Conservation (phyloP, 2,888 invertebrate species). For the Eupithecia tripunctaria region DNA sequence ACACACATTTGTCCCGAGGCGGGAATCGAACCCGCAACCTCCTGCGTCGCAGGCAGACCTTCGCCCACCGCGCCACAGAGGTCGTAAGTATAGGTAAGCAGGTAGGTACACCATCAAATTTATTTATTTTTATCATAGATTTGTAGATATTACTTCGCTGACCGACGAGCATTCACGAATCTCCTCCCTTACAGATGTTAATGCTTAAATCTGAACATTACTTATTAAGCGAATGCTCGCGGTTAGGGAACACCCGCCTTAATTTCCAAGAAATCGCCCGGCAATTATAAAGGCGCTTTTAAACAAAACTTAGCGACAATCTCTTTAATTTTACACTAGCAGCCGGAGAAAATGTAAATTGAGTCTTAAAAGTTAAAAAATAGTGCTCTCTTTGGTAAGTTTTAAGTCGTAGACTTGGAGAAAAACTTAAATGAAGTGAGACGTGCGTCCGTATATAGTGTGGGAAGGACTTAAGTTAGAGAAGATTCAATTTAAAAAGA, state of each 20-base stretch:
- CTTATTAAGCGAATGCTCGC: not conserved
- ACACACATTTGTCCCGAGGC: too few relatives aligned
- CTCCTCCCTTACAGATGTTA: not conserved
- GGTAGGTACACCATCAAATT: too few relatives aligned
- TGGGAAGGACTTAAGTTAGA: not conserved
- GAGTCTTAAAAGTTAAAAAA: conserved; percentile 43
- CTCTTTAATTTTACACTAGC: conserved; percentile 48
- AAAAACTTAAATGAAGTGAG: conserved; percentile 66
- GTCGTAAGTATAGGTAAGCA: too few relatives aligned
- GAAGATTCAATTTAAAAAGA: not conserved
- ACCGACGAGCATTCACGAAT: not conserved
- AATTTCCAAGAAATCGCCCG: conserved; percentile 18
- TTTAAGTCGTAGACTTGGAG: conserved; percentile 56
- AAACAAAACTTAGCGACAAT: conserved; percentile 33
- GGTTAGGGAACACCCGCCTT: not conserved
- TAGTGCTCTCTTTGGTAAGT: conserved; percentile 60
- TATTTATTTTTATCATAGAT: too few relatives aligned
- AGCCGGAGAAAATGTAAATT: conserved; percentile 52
- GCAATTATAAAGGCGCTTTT: conserved; percentile 37
- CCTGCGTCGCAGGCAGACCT: too few relatives aligned
- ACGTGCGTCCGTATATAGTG: conserved; percentile 50
- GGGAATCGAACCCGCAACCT: too few relatives aligned
- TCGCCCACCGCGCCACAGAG: too few relatives aligned
- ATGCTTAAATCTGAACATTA: not conserved
- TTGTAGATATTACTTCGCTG: too few relatives aligned